Evolutionary conservation across 1,140 invertebrate genomes (phyloP).

Genomic region (Micrasema minimum): DNA sequence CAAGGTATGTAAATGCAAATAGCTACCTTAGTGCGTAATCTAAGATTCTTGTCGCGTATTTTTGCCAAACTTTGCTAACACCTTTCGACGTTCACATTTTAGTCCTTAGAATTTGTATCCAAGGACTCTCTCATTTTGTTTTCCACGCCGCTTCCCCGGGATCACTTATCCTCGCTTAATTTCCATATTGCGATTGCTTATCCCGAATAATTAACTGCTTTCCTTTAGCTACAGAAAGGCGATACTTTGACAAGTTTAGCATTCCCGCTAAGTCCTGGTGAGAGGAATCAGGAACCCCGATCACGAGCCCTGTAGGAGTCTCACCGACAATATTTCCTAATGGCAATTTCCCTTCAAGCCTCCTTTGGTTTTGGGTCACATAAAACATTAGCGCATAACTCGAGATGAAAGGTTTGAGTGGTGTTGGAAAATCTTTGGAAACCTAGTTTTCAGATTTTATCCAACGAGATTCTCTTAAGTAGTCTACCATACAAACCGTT

Average conservation of each 20-base stretch:
- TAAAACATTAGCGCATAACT: slow-evolving; percentile 36
- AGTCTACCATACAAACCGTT: no score
- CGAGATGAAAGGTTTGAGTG: slow-evolving; percentile 14
- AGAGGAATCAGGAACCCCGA: slow-evolving; percentile 20
- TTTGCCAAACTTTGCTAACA: slow-evolving; percentile 18
- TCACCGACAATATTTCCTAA: slow-evolving; percentile 42
- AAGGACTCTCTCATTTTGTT: slow-evolving; percentile 44
- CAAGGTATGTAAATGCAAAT: no score
- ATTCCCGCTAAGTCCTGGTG: slow-evolving; percentile 15
- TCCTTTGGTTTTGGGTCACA: slow-evolving; percentile 28
- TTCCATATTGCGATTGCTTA: slow-evolving; percentile 54
- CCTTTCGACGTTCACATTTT: slow-evolving; percentile 15
- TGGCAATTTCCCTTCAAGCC: slow-evolving; percentile 31
- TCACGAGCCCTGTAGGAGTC: slow-evolving; percentile 35
- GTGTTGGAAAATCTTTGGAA: slow-evolving; percentile 2
- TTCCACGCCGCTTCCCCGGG: slow-evolving; percentile 25
- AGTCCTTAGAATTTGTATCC: slow-evolving; percentile 46
- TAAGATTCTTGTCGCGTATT: background rate
- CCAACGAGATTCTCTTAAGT: no score
- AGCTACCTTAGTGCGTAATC: no score
- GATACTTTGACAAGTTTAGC: slow-evolving; percentile 39
- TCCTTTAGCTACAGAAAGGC: slow-evolving; percentile 33
- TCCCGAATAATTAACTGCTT: slow-evolving; percentile 53
- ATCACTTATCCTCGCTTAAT: slow-evolving; percentile 52
- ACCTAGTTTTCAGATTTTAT: no score